Conservation (phyloP, 2,888 invertebrate species). For the Chirona hameri region DNA sequence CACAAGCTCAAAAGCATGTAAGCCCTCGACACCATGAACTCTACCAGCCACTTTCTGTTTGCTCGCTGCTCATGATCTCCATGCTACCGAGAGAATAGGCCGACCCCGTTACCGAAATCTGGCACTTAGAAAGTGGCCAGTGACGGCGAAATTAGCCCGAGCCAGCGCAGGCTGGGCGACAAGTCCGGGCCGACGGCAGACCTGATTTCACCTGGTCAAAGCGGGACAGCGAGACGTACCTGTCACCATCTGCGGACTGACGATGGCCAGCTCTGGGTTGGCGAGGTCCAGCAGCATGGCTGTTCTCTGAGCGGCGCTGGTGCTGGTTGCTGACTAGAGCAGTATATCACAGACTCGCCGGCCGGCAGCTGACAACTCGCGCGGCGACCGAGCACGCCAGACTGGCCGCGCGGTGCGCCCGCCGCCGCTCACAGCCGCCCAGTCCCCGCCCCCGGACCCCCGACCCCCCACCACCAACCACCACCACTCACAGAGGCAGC, state of each 20-base stretch:
- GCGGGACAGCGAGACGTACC: not conserved
- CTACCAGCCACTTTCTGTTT: not conserved
- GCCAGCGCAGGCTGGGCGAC: not conserved
- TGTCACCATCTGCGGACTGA: not conserved
- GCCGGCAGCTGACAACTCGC: not conserved
- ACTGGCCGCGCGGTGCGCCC: not conserved
- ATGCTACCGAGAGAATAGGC: too few relatives aligned
- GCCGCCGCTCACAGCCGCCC: too few relatives aligned
- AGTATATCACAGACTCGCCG: not conserved
- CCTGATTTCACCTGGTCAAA: not conserved
- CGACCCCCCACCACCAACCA: too few relatives aligned
- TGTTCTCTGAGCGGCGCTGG: too few relatives aligned
- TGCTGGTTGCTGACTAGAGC: constrained; percentile 7
- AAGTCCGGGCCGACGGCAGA: not conserved
- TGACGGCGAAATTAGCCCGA: not conserved
- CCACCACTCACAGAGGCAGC: too few relatives aligned
- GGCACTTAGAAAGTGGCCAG: too few relatives aligned
- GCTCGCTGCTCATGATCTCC: not conserved
- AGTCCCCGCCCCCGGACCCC: too few relatives aligned
- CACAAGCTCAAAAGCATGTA: too few relatives aligned
- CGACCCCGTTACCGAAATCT: too few relatives aligned
- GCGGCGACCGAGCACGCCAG: not conserved
- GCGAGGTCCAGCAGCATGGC: constrained; percentile 25
- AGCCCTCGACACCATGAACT: too few relatives aligned
- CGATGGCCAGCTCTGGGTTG: not conserved